Conservation (phyloP, 2,113 vertebrate species). For the Anguilla japonica region DNA sequence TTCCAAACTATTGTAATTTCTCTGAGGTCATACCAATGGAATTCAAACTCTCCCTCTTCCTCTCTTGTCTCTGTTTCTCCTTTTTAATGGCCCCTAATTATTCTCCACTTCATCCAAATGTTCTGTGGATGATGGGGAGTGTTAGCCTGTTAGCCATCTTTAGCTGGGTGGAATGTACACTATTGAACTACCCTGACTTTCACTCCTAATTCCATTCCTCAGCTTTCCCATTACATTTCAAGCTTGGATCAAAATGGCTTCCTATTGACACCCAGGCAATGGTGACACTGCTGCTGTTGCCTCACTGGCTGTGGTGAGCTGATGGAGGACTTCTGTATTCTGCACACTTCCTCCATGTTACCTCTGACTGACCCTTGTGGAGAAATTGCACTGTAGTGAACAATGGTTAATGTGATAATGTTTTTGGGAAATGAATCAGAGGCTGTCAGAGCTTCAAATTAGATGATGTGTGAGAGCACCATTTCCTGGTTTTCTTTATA, state of each 20-base stretch:
- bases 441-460: background rate
- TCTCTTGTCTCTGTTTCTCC: background rate
- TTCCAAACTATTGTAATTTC: background rate
- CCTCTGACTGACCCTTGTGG: background rate
- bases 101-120: conserved; percentile 81
- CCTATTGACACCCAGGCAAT: conserved; percentile 76
- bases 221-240: background rate
- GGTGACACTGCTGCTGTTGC: background rate
- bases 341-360: background rate
- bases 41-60: conserved; percentile 49
- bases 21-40: conserved; percentile 74
- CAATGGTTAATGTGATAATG: background rate
- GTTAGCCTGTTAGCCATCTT: conserved; percentile 70
- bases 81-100: conserved; percentile 59
- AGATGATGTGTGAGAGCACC: background rate
- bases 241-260: conserved; percentile 64
- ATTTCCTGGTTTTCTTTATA: background rate
- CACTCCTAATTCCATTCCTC: background rate
- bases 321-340: background rate
- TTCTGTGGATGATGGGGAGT: conserved; percentile 75
- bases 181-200: conserved; percentile 38
- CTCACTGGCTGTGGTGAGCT: background rate
- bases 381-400: background rate
- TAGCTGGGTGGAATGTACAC: conserved; percentile 45
- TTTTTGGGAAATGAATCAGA: background rate